Conservation (phyloP, 2,888 invertebrate species). For the Drosophila atroscutellata region DNA sequence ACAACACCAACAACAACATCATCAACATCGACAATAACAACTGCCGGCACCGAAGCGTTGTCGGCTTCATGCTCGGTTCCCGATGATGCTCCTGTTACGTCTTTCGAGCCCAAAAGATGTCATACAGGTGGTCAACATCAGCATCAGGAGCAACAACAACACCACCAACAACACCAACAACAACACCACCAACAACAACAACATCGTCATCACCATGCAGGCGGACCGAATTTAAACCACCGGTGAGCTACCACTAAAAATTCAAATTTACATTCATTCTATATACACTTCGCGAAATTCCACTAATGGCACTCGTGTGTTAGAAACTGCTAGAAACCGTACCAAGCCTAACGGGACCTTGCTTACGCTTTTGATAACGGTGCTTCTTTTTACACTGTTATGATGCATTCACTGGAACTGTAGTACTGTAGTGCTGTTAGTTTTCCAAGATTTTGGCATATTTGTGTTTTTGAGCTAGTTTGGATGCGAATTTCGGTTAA, state of each 20-base stretch:
- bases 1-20: constrained; percentile 9
- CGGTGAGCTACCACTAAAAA: constrained; percentile 29
- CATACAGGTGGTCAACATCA: constrained; percentile 46
- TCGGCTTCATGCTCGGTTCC: constrained; percentile 27
- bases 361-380: too few species aligned
- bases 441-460: too few species aligned
- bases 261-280: background rate
- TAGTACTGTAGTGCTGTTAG: too few species aligned
- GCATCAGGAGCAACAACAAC: constrained; percentile 11
- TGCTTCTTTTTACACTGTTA: too few species aligned
- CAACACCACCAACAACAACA: constrained; percentile 28
- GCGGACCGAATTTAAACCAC: constrained; percentile 15
- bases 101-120: background rate
- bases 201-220: constrained; percentile 1
- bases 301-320: background rate
- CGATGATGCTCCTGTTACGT: constrained; percentile 13
- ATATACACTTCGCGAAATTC: background rate
- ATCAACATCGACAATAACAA: constrained; percentile 12
- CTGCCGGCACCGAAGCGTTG: constrained; percentile 32
- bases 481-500: too few species aligned
- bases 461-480: too few species aligned
- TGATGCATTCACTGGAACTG: too few species aligned
- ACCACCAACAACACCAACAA: constrained; percentile 15
- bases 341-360: too few species aligned
- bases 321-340: too few species aligned